Evolutionary conservation across 2,113 vertebrate genomes (phyloP).

Genomic region (Urocitellus parryii): DNA sequence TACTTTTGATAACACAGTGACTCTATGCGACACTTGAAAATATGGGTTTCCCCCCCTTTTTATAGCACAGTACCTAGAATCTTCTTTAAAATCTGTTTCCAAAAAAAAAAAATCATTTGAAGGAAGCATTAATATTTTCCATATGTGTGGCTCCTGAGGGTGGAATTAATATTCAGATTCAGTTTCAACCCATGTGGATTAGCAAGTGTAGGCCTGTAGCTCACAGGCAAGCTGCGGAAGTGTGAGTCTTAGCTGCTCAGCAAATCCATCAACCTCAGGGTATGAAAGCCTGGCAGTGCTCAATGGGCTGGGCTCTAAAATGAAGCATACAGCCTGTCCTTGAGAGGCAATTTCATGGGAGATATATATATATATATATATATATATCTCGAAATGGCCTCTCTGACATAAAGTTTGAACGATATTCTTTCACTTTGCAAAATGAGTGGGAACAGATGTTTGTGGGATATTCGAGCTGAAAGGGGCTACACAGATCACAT

Average conservation of each 20-base stretch:
- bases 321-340: background rate
- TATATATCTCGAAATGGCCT: background rate
- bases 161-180: slow-evolving; percentile 31
- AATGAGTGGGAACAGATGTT: background rate
- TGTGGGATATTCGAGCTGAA: background rate
- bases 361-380: no score
- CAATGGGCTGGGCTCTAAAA: background rate
- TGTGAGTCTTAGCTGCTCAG: background rate
- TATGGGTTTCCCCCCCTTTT: background rate
- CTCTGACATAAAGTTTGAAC: background rate
- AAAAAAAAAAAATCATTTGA: background rate
- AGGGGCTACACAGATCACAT: background rate
- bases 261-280: background rate
- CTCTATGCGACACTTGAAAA: background rate
- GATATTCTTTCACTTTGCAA: background rate
- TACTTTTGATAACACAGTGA: background rate
- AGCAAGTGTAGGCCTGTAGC: background rate
- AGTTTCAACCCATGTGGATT: background rate
- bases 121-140: slow-evolving; percentile 52
- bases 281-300: background rate
- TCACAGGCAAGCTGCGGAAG: background rate
- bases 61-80: background rate
- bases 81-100: slow-evolving; percentile 24
- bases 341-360: background rate
- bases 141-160: background rate